phyloP scores from a whole-genome alignment of 2,797 vertebrate species.

The Morelia viridis region DNA sequence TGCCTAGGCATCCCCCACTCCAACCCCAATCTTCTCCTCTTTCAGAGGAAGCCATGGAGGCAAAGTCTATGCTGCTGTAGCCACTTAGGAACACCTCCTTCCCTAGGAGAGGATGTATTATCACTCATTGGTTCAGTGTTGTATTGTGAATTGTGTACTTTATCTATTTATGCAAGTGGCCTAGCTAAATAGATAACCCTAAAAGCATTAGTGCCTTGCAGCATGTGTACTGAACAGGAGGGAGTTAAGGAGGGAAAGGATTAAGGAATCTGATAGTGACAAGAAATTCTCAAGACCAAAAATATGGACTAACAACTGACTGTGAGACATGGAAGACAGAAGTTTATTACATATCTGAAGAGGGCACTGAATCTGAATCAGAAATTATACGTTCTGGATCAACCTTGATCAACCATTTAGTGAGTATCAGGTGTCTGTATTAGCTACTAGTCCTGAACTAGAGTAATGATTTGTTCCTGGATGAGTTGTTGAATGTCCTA shows the following conservation, averaged over 20 bases:
- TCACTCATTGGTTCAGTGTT: background rate
- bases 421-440: background rate
- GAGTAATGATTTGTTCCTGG: background rate
- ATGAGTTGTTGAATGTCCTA: background rate
- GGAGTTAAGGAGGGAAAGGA: background rate
- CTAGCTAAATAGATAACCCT: background rate
- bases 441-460: background rate
- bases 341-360: background rate
- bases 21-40: background rate
- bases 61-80: background rate
- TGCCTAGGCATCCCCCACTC: background rate
- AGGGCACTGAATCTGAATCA: background rate
- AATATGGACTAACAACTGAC: background rate
- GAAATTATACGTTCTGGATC: background rate
- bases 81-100: background rate
- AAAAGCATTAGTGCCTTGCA: background rate
- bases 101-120: background rate
- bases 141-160: background rate
- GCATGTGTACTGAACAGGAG: background rate
- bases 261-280: background rate
- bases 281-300: background rate
- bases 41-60: background rate
- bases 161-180: background rate
- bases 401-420: background rate
- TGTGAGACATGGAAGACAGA: background rate